Conservation (phyloP, 2,888 invertebrate species). For the Melitaea athalia region DNA sequence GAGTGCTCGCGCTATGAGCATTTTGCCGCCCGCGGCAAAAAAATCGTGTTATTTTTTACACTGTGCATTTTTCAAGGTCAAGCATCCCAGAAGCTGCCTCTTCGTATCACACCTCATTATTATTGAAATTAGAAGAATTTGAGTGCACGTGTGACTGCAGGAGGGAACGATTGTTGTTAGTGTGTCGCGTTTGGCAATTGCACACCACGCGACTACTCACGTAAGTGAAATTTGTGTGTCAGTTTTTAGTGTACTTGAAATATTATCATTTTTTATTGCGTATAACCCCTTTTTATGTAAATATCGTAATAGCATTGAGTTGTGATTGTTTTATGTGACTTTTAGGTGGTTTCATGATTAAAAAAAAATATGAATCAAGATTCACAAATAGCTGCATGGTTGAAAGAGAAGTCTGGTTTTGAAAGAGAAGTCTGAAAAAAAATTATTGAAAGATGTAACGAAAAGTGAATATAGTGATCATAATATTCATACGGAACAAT, state of each 20-base stretch:
- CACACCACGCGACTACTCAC: constrained; percentile 1
- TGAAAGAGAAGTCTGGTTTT: neutral
- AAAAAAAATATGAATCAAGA: no score
- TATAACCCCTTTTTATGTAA: neutral
- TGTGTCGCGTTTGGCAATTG: constrained; percentile 4
- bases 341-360: no score
- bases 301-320: neutral
- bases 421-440: neutral
- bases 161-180: neutral
- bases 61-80: neutral
- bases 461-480: constrained; percentile 3
- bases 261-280: no score
- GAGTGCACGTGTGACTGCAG: neutral
- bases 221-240: neutral
- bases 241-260: neutral
- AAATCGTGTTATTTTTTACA: neutral
- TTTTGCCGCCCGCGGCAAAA: no score
- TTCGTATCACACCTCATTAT: neutral
- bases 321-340: neutral
- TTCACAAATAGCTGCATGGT: no score
- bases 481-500: neutral
- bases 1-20: neutral
- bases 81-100: neutral
- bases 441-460: neutral
- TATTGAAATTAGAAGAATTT: neutral